Evolutionary conservation across 2,888 invertebrate species (phyloP).

Genomic region (Philereme vetulata): DNA sequence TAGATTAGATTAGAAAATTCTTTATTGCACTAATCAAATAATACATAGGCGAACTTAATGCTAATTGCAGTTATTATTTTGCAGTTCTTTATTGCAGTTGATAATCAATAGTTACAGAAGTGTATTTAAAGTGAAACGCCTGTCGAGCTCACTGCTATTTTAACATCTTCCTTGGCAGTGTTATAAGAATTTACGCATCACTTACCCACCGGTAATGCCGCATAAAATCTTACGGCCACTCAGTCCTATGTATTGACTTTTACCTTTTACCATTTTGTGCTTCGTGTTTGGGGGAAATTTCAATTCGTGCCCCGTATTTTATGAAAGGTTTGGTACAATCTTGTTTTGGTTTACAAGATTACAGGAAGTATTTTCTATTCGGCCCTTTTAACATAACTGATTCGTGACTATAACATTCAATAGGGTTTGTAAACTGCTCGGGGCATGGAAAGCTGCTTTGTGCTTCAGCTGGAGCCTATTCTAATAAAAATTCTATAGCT

Average conservation of each 20-base stretch:
- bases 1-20: too few relatives aligned
- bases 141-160: constrained; percentile 1
- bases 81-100: too few relatives aligned
- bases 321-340: constrained; percentile 28
- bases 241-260: constrained; percentile 74
- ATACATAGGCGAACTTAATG: too few relatives aligned
- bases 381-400: constrained; percentile 9
- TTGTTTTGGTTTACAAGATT: constrained; percentile 27
- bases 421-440: not conserved
- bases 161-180: constrained; percentile 45
- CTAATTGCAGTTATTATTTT: too few relatives aligned
- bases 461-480: too few relatives aligned
- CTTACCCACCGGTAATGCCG: constrained; percentile 72
- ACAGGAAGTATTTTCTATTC: constrained; percentile 15
- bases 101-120: too few relatives aligned
- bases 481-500: too few relatives aligned
- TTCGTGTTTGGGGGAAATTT: constrained; percentile 34
- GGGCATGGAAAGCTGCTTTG: not conserved
- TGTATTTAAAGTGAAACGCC: not conserved
- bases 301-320: constrained; percentile 28
- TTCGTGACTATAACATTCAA: constrained; percentile 18
- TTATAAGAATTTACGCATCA: constrained; percentile 83
- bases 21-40: too few relatives aligned
- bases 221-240: constrained; percentile 82
- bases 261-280: constrained; percentile 23